These are phyloP conservation scores for Hormaphis cornu DNA, from an alignment of 1,140 invertebrate genomes.

Conservation along the genomic window DNA sequence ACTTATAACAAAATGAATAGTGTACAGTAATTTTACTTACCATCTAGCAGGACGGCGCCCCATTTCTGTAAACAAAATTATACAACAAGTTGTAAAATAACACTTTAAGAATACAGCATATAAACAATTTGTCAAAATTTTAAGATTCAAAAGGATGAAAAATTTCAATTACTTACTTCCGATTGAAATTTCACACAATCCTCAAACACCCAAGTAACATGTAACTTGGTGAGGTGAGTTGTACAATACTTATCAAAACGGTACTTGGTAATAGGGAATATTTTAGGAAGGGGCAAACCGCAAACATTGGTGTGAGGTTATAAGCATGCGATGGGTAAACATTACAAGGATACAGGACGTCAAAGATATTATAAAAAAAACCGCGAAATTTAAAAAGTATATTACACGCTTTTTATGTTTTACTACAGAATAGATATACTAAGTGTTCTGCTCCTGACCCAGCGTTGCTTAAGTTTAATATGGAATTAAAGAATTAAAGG, in stretches of 20 bases:
- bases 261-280: not conserved
- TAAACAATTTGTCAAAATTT: not conserved
- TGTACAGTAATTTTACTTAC: constrained; percentile 34
- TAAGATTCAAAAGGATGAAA: constrained; percentile 13
- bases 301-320: not conserved
- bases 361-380: too few species aligned
- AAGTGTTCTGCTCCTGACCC: too few species aligned
- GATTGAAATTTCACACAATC: not conserved
- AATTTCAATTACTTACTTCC: not conserved
- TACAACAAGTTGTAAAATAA: not conserved
- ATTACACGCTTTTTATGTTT: too few species aligned
- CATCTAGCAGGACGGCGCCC: constrained; percentile 39
- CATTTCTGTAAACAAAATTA: constrained; percentile 36
- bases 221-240: too few species aligned
- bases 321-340: not conserved
- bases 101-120: not conserved
- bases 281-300: not conserved
- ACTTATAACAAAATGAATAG: not conserved
- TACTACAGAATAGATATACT: too few species aligned
- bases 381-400: too few species aligned
- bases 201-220: not conserved
- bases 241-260: too few species aligned
- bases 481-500: too few species aligned
- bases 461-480: too few species aligned
- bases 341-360: too few species aligned